These are phyloP conservation scores for Archivesica marissinica DNA, from an alignment of 1,140 invertebrate genomes.

Conservation along the genomic window DNA sequence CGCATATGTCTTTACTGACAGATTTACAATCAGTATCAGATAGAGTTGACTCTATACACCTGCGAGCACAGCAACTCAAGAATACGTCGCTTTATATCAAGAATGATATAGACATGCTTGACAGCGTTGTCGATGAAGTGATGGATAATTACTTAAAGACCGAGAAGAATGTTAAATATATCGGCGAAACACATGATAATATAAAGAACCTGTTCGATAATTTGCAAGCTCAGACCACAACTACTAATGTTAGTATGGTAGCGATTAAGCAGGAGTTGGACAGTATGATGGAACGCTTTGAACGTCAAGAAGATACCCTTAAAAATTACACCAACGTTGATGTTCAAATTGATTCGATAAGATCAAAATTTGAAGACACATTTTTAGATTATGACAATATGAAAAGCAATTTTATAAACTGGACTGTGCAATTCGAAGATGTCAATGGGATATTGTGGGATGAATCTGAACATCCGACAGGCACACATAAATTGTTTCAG, in stretches of 20 bases:
- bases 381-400: background rate
- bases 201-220: background rate
- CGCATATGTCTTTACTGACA: background rate
- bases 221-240: background rate
- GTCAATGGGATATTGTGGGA: constrained; percentile 39
- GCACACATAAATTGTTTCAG: background rate
- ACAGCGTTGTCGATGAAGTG: background rate
- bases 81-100: background rate
- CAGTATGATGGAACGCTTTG: background rate
- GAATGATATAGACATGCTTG: background rate
- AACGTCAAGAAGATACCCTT: background rate
- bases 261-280: background rate
- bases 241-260: background rate
- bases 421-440: background rate
- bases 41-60: background rate
- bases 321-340: constrained; percentile 19
- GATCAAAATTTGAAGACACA: background rate
- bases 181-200: constrained; percentile 25
- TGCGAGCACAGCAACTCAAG: background rate
- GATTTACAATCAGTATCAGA: background rate
- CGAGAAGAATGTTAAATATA: constrained; percentile 15
- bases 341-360: background rate
- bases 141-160: background rate
- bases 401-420: background rate
- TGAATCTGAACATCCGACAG: background rate